Conservation (phyloP, 2,113 vertebrate genomes). For the Corapipo altera region DNA sequence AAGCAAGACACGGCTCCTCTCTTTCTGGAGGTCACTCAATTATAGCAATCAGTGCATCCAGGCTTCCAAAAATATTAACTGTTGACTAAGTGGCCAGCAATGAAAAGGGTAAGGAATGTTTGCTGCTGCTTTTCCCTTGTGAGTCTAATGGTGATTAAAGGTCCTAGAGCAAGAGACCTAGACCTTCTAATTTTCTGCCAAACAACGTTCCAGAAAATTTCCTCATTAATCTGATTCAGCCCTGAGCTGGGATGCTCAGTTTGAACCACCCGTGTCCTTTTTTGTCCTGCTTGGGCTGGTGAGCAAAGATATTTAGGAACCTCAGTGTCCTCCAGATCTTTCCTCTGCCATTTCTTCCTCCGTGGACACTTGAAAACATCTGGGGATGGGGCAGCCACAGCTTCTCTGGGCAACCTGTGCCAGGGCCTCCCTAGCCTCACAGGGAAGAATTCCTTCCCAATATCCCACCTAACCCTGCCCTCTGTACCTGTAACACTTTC, state of each 20-base stretch:
- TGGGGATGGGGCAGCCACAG: background rate
- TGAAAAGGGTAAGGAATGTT: background rate
- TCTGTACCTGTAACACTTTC: no score
- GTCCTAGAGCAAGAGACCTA: background rate
- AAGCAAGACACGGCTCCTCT: background rate
- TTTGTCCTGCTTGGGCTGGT: background rate
- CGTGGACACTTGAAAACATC: background rate
- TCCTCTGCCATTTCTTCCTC: background rate
- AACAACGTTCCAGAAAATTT: background rate
- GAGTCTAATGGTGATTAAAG: background rate
- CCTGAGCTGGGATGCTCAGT: background rate
- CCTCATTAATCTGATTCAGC: background rate
- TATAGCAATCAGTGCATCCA: background rate
- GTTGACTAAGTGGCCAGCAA: background rate
- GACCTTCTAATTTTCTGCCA: background rate
- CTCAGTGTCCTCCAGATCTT: background rate
- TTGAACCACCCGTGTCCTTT: background rate
- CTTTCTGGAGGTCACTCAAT: background rate
- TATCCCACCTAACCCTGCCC: background rate
- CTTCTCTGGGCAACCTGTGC: background rate
- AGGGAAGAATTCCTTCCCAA: background rate
- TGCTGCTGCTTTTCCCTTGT: background rate
- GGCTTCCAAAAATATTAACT: slow-evolving; percentile 4
- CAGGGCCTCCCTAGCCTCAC: background rate
- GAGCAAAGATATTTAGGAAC: background rate